A percentile compares a stretch with the other conserved stretches of the same genome.
Evolutionary conservation across 2,113 vertebrate species (phyloP).

Genomic region (Pheucticus melanocephalus): DNA sequence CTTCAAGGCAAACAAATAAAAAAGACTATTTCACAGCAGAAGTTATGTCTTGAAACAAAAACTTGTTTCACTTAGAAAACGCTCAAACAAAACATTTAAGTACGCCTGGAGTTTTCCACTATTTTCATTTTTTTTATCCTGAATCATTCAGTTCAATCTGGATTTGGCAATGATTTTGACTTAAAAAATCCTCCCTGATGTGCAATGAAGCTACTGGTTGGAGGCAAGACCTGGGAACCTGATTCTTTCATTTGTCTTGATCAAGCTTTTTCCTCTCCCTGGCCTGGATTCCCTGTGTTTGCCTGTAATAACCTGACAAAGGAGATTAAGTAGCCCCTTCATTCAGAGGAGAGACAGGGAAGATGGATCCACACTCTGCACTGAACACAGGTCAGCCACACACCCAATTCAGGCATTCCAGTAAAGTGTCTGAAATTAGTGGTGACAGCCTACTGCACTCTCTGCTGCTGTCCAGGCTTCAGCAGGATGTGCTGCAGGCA

Average conservation of each 20-base stretch:
- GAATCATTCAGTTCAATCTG: constrained; percentile 1
- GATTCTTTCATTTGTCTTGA: constrained; percentile 35
- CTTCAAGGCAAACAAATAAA: constrained; percentile 9
- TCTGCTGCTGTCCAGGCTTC: not conserved
- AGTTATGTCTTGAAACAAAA: constrained; percentile 8
- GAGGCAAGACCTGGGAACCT: not conserved
- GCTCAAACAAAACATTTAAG: not conserved
- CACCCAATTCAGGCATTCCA: not conserved
- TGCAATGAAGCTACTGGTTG: constrained; percentile 21
- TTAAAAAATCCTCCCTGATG: not conserved
- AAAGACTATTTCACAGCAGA: not conserved
- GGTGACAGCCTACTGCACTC: not conserved
- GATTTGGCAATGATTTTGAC: constrained; percentile 34
- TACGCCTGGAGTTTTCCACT: not conserved
- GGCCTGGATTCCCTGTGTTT: not conserved
- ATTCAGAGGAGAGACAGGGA: not conserved
- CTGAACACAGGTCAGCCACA: not conserved
- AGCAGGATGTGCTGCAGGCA: not conserved
- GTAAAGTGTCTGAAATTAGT: not conserved
- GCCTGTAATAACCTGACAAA: not conserved
- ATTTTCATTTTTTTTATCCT: not conserved
- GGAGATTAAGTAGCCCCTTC: not conserved
- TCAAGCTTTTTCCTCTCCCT: not conserved
- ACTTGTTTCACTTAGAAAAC: constrained; percentile 2
- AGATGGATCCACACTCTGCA: not conserved